Evolutionary conservation across 2,888 invertebrate genomes (phyloP).

Genomic region (Geophilus truncorum): DNA sequence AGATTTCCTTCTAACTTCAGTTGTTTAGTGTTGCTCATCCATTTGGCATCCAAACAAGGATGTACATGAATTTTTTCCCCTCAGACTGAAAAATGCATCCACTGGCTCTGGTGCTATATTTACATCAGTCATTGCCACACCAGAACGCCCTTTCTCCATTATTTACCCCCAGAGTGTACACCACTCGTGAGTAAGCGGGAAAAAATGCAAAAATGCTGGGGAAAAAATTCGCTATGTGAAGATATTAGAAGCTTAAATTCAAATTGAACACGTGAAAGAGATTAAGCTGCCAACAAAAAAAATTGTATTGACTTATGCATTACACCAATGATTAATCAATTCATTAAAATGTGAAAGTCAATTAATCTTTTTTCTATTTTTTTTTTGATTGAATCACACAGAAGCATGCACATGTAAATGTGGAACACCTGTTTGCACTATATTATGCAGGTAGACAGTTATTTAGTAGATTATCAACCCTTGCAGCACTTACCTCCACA

Average conservation of each 20-base stretch:
- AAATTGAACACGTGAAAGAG: background rate
- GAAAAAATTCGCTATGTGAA: background rate
- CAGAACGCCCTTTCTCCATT: background rate
- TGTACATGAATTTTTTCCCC: background rate
- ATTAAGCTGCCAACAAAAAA: background rate
- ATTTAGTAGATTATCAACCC: background rate
- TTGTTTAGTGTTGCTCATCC: slow-evolving; percentile 11
- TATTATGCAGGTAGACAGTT: background rate
- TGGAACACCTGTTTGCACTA: background rate
- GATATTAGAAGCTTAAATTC: too few species aligned
- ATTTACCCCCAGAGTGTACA: background rate
- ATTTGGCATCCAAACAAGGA: slow-evolving; percentile 13
- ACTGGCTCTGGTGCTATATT: slow-evolving; percentile 5
- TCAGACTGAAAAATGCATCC: background rate
- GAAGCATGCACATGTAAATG: background rate
- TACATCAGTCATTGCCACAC: slow-evolving; percentile 17
- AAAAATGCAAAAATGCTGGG: background rate
- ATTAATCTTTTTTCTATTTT: background rate
- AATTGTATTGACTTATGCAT: background rate
- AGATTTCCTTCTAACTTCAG: background rate
- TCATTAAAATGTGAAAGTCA: background rate
- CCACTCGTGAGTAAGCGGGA: background rate
- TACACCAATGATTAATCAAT: background rate
- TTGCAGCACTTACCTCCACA: slow-evolving; percentile 4
- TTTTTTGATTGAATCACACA: background rate